These are phyloP conservation scores for Clivina fossor DNA, from an alignment of 2,888 invertebrate species.

Conservation along the genomic window DNA sequence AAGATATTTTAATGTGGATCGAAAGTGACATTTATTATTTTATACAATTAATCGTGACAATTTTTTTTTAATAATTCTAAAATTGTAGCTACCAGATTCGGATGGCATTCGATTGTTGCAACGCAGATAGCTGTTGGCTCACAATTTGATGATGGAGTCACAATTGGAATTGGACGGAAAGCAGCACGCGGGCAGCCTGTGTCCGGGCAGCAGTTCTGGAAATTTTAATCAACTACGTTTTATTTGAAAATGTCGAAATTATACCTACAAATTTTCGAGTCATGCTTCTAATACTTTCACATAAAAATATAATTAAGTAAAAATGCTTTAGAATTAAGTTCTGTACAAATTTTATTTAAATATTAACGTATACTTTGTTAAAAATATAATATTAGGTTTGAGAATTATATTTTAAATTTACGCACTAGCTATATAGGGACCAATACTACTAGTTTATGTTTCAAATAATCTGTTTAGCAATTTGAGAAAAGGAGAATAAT, in stretches of 20 bases:
- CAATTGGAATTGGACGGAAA: slow-evolving; percentile 49
- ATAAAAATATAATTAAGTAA: no score
- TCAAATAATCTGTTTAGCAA: no score
- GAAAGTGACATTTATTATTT: not conserved
- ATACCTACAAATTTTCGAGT: not conserved
- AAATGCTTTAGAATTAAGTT: no score
- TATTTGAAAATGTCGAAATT: not conserved
- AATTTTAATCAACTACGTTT: slow-evolving; percentile 11
- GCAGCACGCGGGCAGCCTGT: slow-evolving; percentile 49
- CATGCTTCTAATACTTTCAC: not conserved
- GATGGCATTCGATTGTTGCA: slow-evolving; percentile 48
- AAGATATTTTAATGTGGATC: no score
- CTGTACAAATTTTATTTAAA: no score
- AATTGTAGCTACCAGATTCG: slow-evolving; percentile 39
- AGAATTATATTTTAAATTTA: no score
- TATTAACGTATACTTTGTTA: no score
- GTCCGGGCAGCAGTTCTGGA: slow-evolving; percentile 26
- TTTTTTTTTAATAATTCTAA: not conserved
- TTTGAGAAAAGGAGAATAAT: no score
- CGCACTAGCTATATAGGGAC: not conserved
- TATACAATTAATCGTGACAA: not conserved
- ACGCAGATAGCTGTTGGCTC: slow-evolving; percentile 50
- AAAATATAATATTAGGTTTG: no score
- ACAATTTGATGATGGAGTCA: slow-evolving; percentile 47
- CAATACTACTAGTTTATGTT: no score